These are phyloP conservation scores for Stegophylla sp. DNA, from an alignment of 2,888 invertebrate species.

Conservation along the genomic window DNA sequence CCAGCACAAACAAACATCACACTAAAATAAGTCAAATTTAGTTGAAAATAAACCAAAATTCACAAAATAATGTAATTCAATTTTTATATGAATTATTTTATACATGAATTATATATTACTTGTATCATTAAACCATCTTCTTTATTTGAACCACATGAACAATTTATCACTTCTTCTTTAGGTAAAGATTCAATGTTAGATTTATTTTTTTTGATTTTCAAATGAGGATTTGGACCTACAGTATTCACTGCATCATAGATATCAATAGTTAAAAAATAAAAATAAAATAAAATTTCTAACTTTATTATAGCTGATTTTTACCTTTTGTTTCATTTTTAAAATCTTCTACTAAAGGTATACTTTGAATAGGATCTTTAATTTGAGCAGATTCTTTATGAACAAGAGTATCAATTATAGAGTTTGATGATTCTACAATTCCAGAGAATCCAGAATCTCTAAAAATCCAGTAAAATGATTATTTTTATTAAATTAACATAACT, in stretches of 20 bases:
- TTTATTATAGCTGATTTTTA: neutral
- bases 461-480: neutral
- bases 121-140: constrained; percentile 95
- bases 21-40: constrained; percentile 68
- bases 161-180: constrained; percentile 88
- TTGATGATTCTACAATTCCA: constrained; percentile 9
- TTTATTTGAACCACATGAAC: constrained; percentile 86
- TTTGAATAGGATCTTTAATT: constrained; percentile 37
- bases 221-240: constrained; percentile 7
- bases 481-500: neutral
- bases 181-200: constrained; percentile 67
- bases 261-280: constrained; percentile 4
- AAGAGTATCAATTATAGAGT: neutral
- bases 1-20: constrained; percentile 94
- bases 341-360: constrained; percentile 10
- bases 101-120: constrained; percentile 63
- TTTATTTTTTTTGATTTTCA: constrained; percentile 54
- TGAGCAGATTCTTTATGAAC: constrained; percentile 8
- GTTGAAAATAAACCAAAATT: neutral
- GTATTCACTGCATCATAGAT: constrained; percentile 8
- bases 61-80: too few species aligned
- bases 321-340: constrained; percentile 36
- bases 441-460: constrained; percentile 47
- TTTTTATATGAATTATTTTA: neutral
- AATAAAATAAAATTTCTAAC: too few species aligned